phyloP scores from a whole-genome alignment of 1,140 invertebrate species.

The Apocrypta bakeri region DNA sequence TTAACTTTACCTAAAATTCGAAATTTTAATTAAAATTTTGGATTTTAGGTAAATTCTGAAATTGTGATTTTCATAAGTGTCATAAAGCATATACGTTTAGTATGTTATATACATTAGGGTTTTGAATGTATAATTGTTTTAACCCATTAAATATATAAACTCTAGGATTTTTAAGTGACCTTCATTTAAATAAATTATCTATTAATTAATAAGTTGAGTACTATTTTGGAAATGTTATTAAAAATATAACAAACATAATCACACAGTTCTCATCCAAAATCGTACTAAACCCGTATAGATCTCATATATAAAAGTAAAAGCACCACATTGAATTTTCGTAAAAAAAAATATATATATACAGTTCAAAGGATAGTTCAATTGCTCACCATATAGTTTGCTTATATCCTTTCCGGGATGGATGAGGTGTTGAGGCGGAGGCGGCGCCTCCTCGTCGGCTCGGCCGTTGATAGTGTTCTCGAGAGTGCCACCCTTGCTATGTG shows the following conservation, averaged over 20 bases:
- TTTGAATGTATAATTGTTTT: neutral
- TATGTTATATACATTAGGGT: constrained; percentile 12
- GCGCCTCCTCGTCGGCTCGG: constrained; percentile 80
- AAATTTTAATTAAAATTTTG: neutral
- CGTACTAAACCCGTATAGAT: neutral
- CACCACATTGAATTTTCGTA: neutral
- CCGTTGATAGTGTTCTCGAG: constrained; percentile 93
- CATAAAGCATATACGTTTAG: constrained; percentile 14
- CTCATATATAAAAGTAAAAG: neutral
- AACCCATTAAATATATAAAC: neutral
- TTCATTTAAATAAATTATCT: neutral
- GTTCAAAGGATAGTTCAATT: neutral
- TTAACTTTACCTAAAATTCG: too few species aligned
- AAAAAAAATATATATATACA: constrained; percentile 14
- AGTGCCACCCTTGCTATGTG: constrained; percentile 91
- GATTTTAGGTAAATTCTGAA: neutral
- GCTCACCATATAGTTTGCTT: constrained; percentile 85
- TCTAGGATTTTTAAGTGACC: constrained; percentile 25
- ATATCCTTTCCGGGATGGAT: constrained; percentile 88
- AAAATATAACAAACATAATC: neutral
- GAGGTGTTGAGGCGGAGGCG: constrained; percentile 83
- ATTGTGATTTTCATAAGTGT: neutral
- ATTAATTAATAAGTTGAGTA: neutral
- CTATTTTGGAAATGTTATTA: neutral
- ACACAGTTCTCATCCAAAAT: neutral